Evolutionary conservation across 2,888 invertebrate species (phyloP).

Genomic region (Drosophila neotestacea): DNA sequence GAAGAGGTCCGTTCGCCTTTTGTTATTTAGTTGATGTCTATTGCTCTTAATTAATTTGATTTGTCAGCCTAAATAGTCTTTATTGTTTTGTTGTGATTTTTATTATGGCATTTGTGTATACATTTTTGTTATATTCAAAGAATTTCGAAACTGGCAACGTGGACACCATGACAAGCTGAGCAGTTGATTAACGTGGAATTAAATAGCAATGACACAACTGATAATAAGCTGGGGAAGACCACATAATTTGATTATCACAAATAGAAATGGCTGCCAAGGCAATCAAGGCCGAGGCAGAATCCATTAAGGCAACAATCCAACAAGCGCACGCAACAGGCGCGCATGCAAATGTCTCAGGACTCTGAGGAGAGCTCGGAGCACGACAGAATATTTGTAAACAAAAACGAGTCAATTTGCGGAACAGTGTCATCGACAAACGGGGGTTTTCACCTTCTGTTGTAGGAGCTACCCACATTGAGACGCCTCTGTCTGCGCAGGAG

Average conservation of each 20-base stretch:
- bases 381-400: constrained; percentile 64
- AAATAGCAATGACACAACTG: constrained; percentile 30
- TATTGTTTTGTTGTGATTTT: constrained; percentile 42
- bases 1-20: constrained; percentile 6
- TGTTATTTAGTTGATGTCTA: constrained; percentile 30
- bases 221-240: constrained; percentile 42
- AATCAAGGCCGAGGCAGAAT: constrained; percentile 26
- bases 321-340: constrained; percentile 68
- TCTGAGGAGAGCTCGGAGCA: constrained; percentile 9
- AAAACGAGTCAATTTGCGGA: constrained; percentile 24
- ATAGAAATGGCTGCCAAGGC: constrained; percentile 25
- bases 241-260: constrained; percentile 54
- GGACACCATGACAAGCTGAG: background rate
- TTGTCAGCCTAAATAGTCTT: constrained; percentile 39
- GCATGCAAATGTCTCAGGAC: constrained; percentile 57
- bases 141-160: background rate
- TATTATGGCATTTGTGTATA: constrained; percentile 27
- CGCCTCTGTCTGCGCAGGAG: constrained; percentile 38
- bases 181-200: constrained; percentile 34
- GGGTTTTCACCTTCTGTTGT: background rate
- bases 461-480: background rate
- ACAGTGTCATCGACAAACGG: constrained; percentile 7
- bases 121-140: constrained; percentile 34
- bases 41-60: constrained; percentile 52
- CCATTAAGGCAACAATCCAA: constrained; percentile 23